phyloP scores from a whole-genome alignment of 2,113 vertebrate genomes.

The Limnothrissa miodon region DNA sequence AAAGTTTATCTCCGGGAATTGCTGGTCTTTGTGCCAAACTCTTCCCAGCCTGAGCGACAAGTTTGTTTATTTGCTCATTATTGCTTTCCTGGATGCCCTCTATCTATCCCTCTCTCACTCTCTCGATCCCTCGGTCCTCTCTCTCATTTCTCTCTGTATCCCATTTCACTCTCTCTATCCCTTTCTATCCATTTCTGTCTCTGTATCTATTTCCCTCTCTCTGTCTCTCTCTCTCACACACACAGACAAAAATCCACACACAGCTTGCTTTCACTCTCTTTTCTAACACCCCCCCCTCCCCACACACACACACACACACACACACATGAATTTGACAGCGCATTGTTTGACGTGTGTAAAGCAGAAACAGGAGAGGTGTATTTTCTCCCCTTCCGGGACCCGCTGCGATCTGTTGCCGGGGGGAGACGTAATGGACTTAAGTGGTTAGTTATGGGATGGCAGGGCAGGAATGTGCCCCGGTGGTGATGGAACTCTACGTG shows the following conservation, averaged over 20 bases:
- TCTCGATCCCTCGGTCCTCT: too few species aligned
- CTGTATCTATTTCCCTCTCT: background rate
- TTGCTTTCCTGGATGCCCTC: background rate
- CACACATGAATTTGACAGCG: conserved; percentile 26
- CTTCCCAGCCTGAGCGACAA: background rate
- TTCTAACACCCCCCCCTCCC: background rate
- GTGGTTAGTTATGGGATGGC: conserved; percentile 16
- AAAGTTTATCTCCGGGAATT: conserved; percentile 30
- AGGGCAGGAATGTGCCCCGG: conserved; percentile 5
- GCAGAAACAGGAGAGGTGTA: conserved; percentile 26
- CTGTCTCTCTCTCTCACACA: background rate
- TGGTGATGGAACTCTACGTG: background rate
- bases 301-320: conserved; percentile 10
- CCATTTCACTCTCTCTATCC: background rate
- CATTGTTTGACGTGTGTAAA: conserved; percentile 40
- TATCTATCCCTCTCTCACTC: background rate
- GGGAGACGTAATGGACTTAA: conserved; percentile 17
- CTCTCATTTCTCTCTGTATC: background rate
- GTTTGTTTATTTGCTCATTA: background rate
- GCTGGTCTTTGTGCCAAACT: conserved; percentile 24
- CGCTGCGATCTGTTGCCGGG: conserved; percentile 20
- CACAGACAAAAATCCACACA: background rate
- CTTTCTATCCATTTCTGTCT: background rate
- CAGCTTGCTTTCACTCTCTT: background rate
- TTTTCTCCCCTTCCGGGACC: background rate